Base-by-base conservation (phyloP, 2,888 invertebrate species). In the Copidosoma aretas region DNA sequence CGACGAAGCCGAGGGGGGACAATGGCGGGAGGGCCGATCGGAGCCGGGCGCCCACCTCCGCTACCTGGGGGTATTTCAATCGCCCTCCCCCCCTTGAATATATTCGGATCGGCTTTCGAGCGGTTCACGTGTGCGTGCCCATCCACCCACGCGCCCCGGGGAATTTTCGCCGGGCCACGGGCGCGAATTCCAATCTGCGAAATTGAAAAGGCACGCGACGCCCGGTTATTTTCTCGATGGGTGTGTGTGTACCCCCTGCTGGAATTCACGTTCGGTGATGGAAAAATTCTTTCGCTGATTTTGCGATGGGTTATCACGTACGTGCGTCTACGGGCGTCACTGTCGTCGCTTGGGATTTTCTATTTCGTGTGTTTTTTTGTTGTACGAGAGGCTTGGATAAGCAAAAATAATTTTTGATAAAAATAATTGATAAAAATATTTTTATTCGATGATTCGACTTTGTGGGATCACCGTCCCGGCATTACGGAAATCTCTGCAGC, bases 161-260 rank as follows among this genome's bases (percentile, higher is more conserved):
- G 60, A 17, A 49, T 51, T 64, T 65, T 60, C 59, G 41, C 64
- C 46, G 24, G 49, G 43, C 22, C 64, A n/a, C n/a, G n/a, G n/a
- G 53, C 22, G 66, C 63, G 53, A 66, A 71, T 71, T 71, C 49
- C 71, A 66, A 71, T 71, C 71, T 68, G 60, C 68, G 68, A 71
- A 68, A 71, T 71, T 71, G 71, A 68, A 71, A 71, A 71, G 64
- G 60, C 53, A 43, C 64, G 32, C 32, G 43, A 57, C 64, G 61
- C 3, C 32, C 32, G 41, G 64, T 57, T 64, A 67, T 67, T 67
- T 64, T 67, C 64, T 62, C 67, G 15, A 21, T 32, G 3, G 32
- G 32, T 8, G 8, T 8, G 32, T 5, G 32, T 25, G 4, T 10
- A 59, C 17, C 58, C 8, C n/a, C n/a, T 24, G 41, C 39, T 51